Evolutionary conservation across 2,888 invertebrate genomes (phyloP), one percentile per base, ranked within the genome.

Genomic region (Drosophila meridionalis): DNA sequence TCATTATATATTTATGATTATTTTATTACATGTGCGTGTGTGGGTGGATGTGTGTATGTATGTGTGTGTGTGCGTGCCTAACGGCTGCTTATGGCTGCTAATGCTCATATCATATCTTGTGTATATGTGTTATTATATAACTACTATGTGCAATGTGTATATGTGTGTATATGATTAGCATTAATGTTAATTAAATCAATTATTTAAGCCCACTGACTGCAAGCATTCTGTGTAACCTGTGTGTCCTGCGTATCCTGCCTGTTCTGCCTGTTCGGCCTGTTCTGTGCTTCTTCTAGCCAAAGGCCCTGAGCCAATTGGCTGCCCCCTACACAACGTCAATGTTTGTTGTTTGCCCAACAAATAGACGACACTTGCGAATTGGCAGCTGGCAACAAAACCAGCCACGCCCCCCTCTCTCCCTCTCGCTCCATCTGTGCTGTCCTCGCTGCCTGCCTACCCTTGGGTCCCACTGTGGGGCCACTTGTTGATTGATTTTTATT

Each of bases 1-100:
- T 86, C 87, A 88, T 88, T 87, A 87, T 79, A 88, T 88, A 88
- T 88, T 89, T 89, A 87, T 90, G 90, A 87, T 89, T 88, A 90
- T 88, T 88, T 88, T 90, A 90, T 90, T 87, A 87, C 82, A 71
- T 73, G 69, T 69, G 60, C 63, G 62, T 62, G 60, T 70, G 59
- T 45, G 45, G 20, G 62, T 53, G 59, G 20, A 50, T 11, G 42
- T n/a, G 60, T 53, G 57, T 20, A 42, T 9, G 45, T 40, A 55
- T 30, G 30, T 20, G 40, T 53, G 58, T 11, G 34, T 20, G 76
- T 76, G 76, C 68, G 67, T 72, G 81, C 65, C 69, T 79, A 69
- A 64, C 43, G 47, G n/a, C 57, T 67, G 68, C 61, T 78, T 62
- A 78, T 76, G 71, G 55, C 9, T 62, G 38, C 77, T 71, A 66